Percentiles rank a stretch among this genome's conserved stretches.
Evolutionary conservation across 2,888 invertebrate species (phyloP).

Genomic region (Pristionchus arcanus): DNA sequence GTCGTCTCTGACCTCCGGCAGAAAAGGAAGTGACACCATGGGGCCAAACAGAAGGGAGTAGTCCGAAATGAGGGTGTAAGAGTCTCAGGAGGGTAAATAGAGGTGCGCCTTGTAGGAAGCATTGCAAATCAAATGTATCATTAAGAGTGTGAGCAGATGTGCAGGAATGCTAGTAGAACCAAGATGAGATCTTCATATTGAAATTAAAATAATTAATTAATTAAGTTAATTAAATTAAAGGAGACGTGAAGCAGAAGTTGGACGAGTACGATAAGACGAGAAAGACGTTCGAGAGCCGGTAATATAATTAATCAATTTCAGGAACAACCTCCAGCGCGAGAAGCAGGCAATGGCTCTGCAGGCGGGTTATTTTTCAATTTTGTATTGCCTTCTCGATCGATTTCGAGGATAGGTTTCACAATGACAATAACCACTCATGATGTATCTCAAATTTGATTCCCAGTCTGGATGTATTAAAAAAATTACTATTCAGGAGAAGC

Average conservation of each 20-base stretch:
- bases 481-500: constrained; percentile 65
- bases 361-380: constrained; percentile 54
- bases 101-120: background rate
- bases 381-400: background rate
- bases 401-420: background rate
- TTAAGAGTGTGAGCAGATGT: too few relatives aligned
- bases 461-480: background rate
- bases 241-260: constrained; percentile 76
- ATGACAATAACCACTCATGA: background rate
- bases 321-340: constrained; percentile 71
- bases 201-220: background rate
- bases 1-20: background rate
- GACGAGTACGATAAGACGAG: constrained; percentile 74
- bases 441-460: too few relatives aligned
- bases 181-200: background rate
- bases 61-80: background rate
- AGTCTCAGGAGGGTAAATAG: background rate
- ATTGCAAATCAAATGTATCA: background rate
- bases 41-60: background rate
- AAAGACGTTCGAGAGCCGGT: constrained; percentile 71
- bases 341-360: constrained; percentile 75
- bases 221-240: constrained; percentile 55
- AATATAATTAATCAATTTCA: background rate
- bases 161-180: background rate
- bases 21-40: background rate